A percentile compares a stretch with the other conserved stretches of the same genome.
These are phyloP conservation scores for Tillus elongatus DNA, from an alignment of 2,888 invertebrate genomes.

Conservation along the genomic window DNA sequence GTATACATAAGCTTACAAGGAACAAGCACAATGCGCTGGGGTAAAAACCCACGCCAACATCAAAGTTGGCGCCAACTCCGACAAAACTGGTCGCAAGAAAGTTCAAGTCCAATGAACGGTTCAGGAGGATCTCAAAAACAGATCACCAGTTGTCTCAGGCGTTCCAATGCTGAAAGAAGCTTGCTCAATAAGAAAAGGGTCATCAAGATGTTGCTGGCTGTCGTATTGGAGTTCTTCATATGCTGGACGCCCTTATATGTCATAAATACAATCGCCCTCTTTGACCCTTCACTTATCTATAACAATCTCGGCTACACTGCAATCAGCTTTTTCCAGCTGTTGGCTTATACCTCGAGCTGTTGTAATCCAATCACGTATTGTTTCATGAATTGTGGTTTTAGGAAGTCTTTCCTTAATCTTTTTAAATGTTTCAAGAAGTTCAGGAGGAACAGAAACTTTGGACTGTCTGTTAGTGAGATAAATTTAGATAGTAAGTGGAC, in stretches of 20 bases:
- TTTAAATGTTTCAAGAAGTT: conserved; percentile 45
- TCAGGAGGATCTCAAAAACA: conserved; percentile 17
- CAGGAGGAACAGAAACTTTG: conserved; percentile 23
- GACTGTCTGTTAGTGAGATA: conserved; percentile 31
- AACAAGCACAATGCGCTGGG: conserved; percentile 37
- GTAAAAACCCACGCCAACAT: conserved; percentile 28
- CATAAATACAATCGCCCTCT: conserved; percentile 49
- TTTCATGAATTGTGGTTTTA: conserved; percentile 58
- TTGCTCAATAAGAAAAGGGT: conserved; percentile 45
- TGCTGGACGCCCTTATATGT: conserved; percentile 61
- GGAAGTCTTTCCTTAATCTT: conserved; percentile 52
- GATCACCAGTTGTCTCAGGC: conserved; percentile 27
- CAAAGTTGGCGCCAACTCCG: conserved; percentile 33
- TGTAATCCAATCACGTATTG: conserved; percentile 63
- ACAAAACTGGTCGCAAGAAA: conserved; percentile 33
- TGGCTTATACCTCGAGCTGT: conserved; percentile 54
- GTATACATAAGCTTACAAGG: conserved; percentile 43
- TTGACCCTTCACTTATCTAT: conserved; percentile 44
- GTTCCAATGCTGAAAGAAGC: conserved; percentile 45
- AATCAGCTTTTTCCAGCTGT: conserved; percentile 48
- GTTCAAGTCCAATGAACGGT: conserved; percentile 17
- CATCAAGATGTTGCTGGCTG: conserved; percentile 56
- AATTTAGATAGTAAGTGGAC: conserved; percentile 33
- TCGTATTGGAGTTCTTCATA: conserved; percentile 61
- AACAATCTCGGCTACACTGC: conserved; percentile 43